phyloP scores from a whole-genome alignment of 2,797 vertebrate genomes.

The Hafferia zeledoni region DNA sequence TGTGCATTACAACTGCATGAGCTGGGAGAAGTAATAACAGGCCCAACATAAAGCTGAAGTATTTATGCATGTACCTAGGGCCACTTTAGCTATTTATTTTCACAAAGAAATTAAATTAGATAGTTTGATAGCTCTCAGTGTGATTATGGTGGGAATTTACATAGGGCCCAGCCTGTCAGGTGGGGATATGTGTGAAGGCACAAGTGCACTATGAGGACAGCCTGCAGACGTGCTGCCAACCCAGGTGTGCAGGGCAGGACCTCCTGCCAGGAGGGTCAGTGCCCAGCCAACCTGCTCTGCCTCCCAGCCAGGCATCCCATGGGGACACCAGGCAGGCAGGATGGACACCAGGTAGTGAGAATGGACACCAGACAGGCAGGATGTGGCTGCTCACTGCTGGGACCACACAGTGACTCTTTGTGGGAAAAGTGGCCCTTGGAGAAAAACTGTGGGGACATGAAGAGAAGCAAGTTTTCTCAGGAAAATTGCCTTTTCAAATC shows the following conservation, averaged over 20 bases:
- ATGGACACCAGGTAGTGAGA: not conserved
- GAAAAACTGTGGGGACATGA: not conserved
- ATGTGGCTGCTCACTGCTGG: not conserved
- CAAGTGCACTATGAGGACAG: not conserved
- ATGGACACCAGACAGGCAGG: too few relatives aligned
- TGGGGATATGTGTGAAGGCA: not conserved
- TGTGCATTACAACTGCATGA: conserved; percentile 37
- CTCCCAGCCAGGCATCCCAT: not conserved
- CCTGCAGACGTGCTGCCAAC: not conserved
- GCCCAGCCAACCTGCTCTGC: not conserved
- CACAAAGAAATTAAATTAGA: conserved; percentile 77
- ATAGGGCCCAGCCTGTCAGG: not conserved
- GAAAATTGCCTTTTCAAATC: not conserved
- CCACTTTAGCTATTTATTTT: conserved; percentile 75
- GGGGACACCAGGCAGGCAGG: not conserved
- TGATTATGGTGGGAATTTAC: conserved; percentile 69
- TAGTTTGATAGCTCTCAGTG: conserved; percentile 70
- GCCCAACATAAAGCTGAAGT: conserved; percentile 62
- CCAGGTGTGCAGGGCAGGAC: not conserved
- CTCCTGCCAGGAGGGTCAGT: not conserved
- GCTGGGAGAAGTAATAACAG: conserved; percentile 40
- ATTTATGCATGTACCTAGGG: conserved; percentile 70
- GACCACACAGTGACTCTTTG: accelerated
- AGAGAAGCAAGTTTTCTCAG: not conserved
- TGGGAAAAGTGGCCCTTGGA: not conserved